A percentile compares a stretch with the other conserved stretches of the same genome.
Conservation (phyloP, 2,113 vertebrate species). For the Serinus canaria region DNA sequence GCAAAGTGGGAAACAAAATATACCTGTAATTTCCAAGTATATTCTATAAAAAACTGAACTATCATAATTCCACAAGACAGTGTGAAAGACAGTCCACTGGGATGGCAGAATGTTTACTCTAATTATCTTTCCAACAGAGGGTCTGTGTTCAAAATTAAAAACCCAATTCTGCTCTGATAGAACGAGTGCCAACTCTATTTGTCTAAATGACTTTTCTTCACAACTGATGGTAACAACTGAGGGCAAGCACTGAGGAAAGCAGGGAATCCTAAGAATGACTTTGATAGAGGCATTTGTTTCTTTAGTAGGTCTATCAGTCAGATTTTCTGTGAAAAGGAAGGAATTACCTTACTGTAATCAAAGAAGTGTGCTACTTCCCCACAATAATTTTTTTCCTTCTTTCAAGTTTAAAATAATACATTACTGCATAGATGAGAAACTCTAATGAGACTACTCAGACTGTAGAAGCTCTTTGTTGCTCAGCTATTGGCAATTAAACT, state of each 20-base stretch:
- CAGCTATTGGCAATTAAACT: neutral
- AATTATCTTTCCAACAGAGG: neutral
- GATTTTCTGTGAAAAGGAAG: neutral
- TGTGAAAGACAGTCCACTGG: neutral
- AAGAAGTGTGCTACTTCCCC: neutral
- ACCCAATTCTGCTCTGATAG: neutral
- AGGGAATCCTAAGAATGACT: neutral
- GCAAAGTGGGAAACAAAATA: neutral
- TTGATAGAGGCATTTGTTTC: neutral
- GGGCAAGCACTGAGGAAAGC: neutral
- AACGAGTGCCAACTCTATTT: fast-evolving
- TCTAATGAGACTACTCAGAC: neutral
- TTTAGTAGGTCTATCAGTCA: neutral
- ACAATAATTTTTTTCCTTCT: neutral
- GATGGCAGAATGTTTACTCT: neutral
- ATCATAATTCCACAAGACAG: neutral
- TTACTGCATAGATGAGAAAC: neutral
- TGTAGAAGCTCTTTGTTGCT: neutral
- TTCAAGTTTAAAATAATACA: neutral
- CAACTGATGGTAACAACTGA: neutral
- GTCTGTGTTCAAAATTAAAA: neutral
- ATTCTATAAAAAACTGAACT: neutral
- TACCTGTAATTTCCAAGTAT: neutral
- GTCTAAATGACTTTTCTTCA: neutral
- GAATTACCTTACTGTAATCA: neutral